Evolutionary conservation across 2,888 invertebrate genomes (phyloP).

Genomic region (Drosophila colorata): DNA sequence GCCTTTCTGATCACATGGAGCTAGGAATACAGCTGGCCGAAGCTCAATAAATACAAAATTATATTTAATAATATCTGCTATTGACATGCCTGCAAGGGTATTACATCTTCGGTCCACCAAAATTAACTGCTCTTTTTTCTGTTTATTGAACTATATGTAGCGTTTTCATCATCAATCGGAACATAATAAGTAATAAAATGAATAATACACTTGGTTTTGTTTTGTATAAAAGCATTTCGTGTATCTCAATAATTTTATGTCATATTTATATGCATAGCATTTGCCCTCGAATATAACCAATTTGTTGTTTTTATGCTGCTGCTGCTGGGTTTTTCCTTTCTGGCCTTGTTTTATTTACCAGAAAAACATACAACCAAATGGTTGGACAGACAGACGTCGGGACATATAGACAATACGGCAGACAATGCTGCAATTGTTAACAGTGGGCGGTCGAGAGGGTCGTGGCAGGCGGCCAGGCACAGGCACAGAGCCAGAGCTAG

Average conservation of each 20-base stretch:
- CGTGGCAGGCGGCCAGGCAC: not conserved
- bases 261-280: conserved; percentile 61
- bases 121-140: not conserved
- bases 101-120: not conserved
- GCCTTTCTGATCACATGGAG: too few species aligned
- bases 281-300: conserved; percentile 47
- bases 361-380: conserved; percentile 47
- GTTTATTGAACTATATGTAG: not conserved
- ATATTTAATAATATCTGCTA: not conserved
- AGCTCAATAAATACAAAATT: too few species aligned
- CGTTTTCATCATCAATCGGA: not conserved
- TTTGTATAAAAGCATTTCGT: conserved; percentile 14
- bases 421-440: conserved; percentile 74
- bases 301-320: conserved; percentile 46
- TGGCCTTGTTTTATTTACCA: conserved; percentile 69
- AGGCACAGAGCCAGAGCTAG: conserved; percentile 2
- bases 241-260: conserved; percentile 56
- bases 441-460: conserved; percentile 48
- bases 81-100: not conserved
- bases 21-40: too few species aligned
- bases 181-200: conserved; percentile 16
- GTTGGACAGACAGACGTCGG: not conserved
- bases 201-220: conserved; percentile 14
- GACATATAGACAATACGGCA: conserved; percentile 35
- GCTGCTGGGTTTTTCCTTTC: conserved; percentile 22